A percentile compares a stretch with the other conserved stretches of the same genome.
Conservation (phyloP, 2,113 vertebrate genomes). For the Pelecanus crispus region DNA sequence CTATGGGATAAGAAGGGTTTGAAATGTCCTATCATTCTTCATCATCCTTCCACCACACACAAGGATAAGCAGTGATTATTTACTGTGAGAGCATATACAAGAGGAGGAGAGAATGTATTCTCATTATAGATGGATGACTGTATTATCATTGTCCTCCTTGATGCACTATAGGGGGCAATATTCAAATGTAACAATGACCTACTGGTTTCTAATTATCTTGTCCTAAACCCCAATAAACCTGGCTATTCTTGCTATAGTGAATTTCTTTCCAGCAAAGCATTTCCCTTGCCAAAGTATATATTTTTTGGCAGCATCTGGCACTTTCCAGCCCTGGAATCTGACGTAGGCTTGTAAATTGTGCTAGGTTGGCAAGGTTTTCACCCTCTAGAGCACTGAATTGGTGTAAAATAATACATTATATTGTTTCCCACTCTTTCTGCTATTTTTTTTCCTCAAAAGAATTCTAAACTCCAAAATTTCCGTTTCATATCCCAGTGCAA, state of each 20-base stretch:
- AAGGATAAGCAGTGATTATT: neutral
- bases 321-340: conserved; percentile 68
- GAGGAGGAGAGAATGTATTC: neutral
- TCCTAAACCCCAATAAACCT: conserved; percentile 65
- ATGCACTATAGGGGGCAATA: neutral
- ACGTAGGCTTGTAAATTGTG: conserved; percentile 73
- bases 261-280: conserved; percentile 70
- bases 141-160: neutral
- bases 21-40: neutral
- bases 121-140: neutral
- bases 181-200: conserved; percentile 28
- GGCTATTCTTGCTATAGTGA: conserved; percentile 37
- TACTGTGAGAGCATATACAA: neutral
- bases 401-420: conserved; percentile 68
- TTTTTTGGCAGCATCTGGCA: conserved; percentile 65
- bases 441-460: conserved; percentile 33
- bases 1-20: neutral
- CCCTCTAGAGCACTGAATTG: conserved; percentile 56
- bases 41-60: neutral
- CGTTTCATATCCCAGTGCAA: neutral
- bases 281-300: conserved; percentile 70
- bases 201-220: conserved; percentile 60
- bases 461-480: conserved; percentile 43
- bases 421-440: conserved; percentile 54
- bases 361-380: conserved; percentile 59